Conservation (phyloP, 2,888 invertebrate genomes). For the Drosophila siamana region DNA sequence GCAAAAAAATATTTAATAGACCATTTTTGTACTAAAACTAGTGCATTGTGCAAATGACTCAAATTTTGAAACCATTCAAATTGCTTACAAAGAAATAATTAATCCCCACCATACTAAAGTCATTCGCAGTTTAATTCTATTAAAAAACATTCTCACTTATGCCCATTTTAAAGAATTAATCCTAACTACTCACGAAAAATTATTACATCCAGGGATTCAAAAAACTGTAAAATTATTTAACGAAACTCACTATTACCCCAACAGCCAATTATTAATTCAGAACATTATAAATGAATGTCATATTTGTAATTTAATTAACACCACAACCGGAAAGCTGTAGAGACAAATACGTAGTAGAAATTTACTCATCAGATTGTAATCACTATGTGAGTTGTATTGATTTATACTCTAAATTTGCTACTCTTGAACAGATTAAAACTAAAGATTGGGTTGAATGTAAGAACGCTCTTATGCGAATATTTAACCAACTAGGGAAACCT, state of each 20-base stretch:
- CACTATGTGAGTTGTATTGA: neutral
- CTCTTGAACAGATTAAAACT: neutral
- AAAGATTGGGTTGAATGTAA: neutral
- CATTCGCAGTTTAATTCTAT: constrained; percentile 2
- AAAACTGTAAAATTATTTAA: constrained; percentile 19
- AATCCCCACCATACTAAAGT: neutral
- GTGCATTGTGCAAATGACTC: neutral
- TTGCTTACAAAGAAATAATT: constrained; percentile 2
- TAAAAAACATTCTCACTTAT: constrained; percentile 9
- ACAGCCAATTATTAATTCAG: constrained; percentile 17
- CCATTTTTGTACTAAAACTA: neutral
- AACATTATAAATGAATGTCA: constrained; percentile 24
- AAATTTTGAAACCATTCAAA: constrained; percentile 8
- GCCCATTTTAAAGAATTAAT: constrained; percentile 15
- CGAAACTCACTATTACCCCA: constrained; percentile 15
- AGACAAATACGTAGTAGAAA: constrained; percentile 1
- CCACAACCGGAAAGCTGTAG: neutral
- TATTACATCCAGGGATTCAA: constrained; percentile 15
- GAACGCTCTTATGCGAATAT: neutral
- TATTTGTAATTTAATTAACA: no score
- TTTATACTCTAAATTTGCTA: neutral
- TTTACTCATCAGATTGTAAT: constrained; percentile 2
- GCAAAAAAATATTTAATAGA: constrained; percentile 1
- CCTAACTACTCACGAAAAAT: constrained; percentile 13
- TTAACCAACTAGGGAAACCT: no score